Base-by-base conservation (phyloP, 2,888 invertebrate genomes). In the Penaeus monodon region DNA sequence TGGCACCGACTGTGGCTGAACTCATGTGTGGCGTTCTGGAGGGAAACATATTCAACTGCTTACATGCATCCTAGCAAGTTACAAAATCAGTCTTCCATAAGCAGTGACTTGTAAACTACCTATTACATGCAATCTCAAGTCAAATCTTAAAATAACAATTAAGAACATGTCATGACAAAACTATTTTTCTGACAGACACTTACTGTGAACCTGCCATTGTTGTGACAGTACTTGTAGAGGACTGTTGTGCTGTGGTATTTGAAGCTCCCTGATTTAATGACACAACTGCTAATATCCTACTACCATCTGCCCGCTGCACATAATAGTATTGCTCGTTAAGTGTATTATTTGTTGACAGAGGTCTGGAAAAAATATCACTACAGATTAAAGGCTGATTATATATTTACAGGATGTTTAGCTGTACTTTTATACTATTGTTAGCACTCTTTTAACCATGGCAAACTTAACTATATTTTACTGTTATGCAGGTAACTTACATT, bases 251-350 rank as follows among this genome's bases (percentile, higher is more conserved):
- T 24, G 76, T 49, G 6, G 76, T 76, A 49, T 81, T 82, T n/a
- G 80, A 27, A 38, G 77, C 81, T 73, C 57, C 44, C 20, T 82
- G 68, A 76, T 64, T 63, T 33, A 81, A 44, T 17, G 70, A 74
- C 22, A 87, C 38, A 27, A 84, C 79, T 10, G 83, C 83, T 49
- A 87, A 80, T 66, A 83, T 44, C 44, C 80, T 83, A 44, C 29
- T 87, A 20, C 87, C 87, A 79, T 87, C 78, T 64, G 80, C n/a
- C 29, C 63, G 79, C 29, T 87, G 65, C 17, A 87, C 33, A 74
- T 74, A 83, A 49, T 74, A 84, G 66, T 83, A 87, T 57, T 87
- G 87, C 64, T 87, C 83, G 17, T 80, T 87, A 66, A 73, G 57
- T 3, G 49, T 17, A 24, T 74, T 78, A 64, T 82, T 82, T n/a